A percentile compares a stretch with the other conserved stretches of the same genome.
Evolutionary conservation across 2,113 vertebrate genomes (phyloP).

Genomic region (Mobula hypostoma): DNA sequence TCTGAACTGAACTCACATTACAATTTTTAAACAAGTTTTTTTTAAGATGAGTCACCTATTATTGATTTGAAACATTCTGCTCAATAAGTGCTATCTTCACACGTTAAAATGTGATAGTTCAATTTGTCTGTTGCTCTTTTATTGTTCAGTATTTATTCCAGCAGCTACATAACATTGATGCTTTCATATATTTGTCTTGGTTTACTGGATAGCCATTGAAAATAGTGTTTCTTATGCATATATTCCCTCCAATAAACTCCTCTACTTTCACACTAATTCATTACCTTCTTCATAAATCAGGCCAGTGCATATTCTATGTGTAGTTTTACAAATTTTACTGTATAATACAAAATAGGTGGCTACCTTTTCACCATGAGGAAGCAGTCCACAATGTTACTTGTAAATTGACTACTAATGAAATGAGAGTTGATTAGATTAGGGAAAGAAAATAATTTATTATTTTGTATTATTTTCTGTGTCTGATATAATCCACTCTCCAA

Average conservation of each 20-base stretch:
- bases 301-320: not conserved
- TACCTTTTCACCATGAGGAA: not conserved
- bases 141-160: not conserved
- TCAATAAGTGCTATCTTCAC: not conserved
- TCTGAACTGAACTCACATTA: not conserved
- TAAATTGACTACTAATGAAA: not conserved
- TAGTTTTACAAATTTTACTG: not conserved
- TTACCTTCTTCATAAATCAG: not conserved
- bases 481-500: too few relatives aligned
- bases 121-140: not conserved
- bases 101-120: not conserved
- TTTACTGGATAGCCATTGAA: not conserved
- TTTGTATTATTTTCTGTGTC: too few relatives aligned
- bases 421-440: not conserved
- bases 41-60: not conserved
- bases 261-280: not conserved
- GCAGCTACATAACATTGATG: not conserved
- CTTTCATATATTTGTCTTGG: not conserved
- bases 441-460: not conserved
- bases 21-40: not conserved
- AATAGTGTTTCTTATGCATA: not conserved
- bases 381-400: not conserved
- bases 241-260: not conserved
- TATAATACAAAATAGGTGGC: not conserved
- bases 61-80: slow-evolving; percentile 1